Percentiles rank a stretch among this genome's conserved stretches.
Evolutionary conservation across 2,113 vertebrate genomes (phyloP).

Genomic region (Platysteira castanea): DNA sequence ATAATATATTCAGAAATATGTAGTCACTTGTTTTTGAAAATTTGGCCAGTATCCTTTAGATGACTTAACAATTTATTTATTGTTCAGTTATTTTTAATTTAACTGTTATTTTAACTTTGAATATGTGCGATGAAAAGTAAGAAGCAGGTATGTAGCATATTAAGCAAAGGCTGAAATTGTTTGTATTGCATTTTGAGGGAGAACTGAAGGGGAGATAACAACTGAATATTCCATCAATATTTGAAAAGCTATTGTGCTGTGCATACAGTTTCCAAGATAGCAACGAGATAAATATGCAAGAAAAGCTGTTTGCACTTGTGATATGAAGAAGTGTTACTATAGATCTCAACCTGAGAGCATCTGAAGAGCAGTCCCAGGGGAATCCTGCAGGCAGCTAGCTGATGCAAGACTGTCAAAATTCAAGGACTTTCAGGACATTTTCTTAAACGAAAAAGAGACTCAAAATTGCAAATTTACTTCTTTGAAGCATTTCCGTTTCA

Average conservation of each 20-base stretch:
- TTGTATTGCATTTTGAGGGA: neutral
- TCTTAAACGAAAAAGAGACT: constrained; percentile 15
- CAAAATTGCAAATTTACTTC: constrained; percentile 32
- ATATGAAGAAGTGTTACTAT: constrained; percentile 16
- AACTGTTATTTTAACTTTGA: neutral
- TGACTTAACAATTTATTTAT: neutral
- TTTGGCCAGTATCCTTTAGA: neutral
- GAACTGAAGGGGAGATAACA: constrained; percentile 1
- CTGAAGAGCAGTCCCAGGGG: constrained; percentile 29
- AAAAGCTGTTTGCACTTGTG: constrained; percentile 41
- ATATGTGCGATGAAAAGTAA: neutral
- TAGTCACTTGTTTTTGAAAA: neutral
- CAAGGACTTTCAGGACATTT: constrained; percentile 54
- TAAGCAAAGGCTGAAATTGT: neutral
- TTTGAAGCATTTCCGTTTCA: constrained; percentile 51
- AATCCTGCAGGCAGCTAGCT: constrained; percentile 12
- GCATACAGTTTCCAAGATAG: constrained; percentile 36
- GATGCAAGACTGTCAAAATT: constrained; percentile 35
- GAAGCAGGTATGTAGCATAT: neutral
- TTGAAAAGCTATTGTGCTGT: constrained; percentile 43
- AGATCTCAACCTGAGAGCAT: constrained; percentile 31
- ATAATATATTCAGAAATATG: neutral
- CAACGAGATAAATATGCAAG: constrained; percentile 39
- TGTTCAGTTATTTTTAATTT: neutral
- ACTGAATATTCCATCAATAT: constrained; percentile 28